Conservation (phyloP, 1,140 invertebrate genomes). For the Cherax quadricarinatus region DNA sequence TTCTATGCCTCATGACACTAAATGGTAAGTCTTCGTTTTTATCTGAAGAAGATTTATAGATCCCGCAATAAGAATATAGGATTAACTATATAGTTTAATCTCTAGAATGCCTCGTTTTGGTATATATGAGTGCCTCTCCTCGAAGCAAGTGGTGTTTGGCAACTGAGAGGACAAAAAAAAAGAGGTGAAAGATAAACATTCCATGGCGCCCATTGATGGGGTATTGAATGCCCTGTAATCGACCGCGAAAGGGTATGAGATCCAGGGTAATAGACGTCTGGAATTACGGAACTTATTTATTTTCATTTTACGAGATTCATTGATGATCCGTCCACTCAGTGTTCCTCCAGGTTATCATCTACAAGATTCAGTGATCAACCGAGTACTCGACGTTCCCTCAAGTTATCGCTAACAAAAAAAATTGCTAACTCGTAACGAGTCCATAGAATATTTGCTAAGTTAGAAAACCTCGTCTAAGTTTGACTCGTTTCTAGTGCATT, state of each 20-base stretch:
- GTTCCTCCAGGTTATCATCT: too few species aligned
- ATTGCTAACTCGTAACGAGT: too few species aligned
- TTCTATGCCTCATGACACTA: background rate
- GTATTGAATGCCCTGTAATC: conserved; percentile 48
- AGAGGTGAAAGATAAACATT: conserved; percentile 58
- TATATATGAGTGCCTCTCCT: background rate
- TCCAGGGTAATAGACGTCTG: conserved; percentile 17
- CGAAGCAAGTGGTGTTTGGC: background rate
- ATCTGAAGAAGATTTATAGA: background rate
- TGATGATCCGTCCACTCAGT: background rate
- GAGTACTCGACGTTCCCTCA: too few species aligned
- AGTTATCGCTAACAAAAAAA: too few species aligned
- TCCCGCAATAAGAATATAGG: background rate
- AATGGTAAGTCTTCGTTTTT: background rate
- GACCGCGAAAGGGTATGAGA: conserved; percentile 54
- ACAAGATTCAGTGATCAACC: too few species aligned
- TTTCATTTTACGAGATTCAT: background rate
- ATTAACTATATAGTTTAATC: background rate
- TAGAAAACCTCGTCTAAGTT: too few species aligned
- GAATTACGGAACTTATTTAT: conserved; percentile 12
- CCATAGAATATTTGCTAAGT: too few species aligned
- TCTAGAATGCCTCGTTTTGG: background rate
- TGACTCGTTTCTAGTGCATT: too few species aligned
- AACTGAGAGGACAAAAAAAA: conserved; percentile 17
- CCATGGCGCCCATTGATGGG: conserved; percentile 36